Conservation (phyloP, 2,888 invertebrate genomes). For the Euphydryas editha region DNA sequence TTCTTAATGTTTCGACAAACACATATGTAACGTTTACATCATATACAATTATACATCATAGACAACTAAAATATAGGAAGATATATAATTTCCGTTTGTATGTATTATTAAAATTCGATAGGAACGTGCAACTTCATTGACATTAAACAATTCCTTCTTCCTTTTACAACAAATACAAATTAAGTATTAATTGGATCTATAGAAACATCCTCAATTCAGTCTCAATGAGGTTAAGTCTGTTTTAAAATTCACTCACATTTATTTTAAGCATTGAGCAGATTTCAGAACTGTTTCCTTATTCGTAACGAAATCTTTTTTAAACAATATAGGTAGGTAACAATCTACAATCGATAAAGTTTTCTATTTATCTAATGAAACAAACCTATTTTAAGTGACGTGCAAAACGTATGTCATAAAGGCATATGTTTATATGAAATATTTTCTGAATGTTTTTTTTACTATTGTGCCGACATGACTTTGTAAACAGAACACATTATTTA, state of each 20-base stretch:
- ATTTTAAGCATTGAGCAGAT: conserved; percentile 21
- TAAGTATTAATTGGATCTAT: conserved; percentile 15
- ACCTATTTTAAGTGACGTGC: background rate
- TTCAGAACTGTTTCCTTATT: conserved; percentile 22
- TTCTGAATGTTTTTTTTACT: too few species aligned
- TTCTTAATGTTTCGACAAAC: background rate
- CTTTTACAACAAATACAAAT: conserved; percentile 18
- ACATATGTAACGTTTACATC: background rate
- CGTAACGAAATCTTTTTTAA: background rate
- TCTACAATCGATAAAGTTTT: background rate
- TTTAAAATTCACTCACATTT: conserved; percentile 28
- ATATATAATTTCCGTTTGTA: too few species aligned
- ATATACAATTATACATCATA: too few species aligned
- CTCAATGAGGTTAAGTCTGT: conserved; percentile 15
- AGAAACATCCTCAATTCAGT: conserved; percentile 26
- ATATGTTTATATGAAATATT: background rate
- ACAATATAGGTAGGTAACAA: too few species aligned
- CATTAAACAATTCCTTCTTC: conserved; percentile 14
- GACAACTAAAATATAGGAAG: too few species aligned
- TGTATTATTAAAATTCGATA: conserved; percentile 4
- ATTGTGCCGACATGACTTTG: too few species aligned
- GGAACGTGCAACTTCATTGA: background rate
- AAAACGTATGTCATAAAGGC: background rate
- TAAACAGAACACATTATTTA: too few species aligned
- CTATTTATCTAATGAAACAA: background rate